Percentiles rank a stretch among this genome's conserved stretches.
These are phyloP conservation scores for Trematomus bernacchii DNA, from an alignment of 2,797 vertebrate genomes.

Conservation along the genomic window DNA sequence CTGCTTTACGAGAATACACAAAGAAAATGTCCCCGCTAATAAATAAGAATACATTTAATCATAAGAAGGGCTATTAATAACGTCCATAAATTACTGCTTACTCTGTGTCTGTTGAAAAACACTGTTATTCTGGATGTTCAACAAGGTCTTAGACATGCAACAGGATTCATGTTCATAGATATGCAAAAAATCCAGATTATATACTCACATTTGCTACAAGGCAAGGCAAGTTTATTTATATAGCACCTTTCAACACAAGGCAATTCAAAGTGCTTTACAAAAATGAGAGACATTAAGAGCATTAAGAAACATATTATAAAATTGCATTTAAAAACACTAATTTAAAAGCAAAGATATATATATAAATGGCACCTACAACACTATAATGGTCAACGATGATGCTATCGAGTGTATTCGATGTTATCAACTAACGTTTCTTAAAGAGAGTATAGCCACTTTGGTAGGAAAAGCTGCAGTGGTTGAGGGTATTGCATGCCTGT, in stretches of 20 bases:
- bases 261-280: too few species aligned
- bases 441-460: conserved; percentile 38
- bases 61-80: neutral
- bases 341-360: too few species aligned
- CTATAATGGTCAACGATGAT: conserved; percentile 1
- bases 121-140: neutral
- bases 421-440: conserved; percentile 18
- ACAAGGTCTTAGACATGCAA: conserved; percentile 10
- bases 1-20: neutral
- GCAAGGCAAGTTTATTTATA: too few species aligned
- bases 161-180: conserved; percentile 14
- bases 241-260: too few species aligned
- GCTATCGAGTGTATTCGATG: conserved; percentile 23
- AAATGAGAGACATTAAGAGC: too few species aligned
- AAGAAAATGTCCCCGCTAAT: neutral
- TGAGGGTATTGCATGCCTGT: conserved; percentile 57
- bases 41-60: conserved; percentile 10
- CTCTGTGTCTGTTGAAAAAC: conserved; percentile 2
- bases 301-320: too few species aligned
- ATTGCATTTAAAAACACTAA: too few species aligned
- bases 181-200: conserved; percentile 14
- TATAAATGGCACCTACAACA: neutral
- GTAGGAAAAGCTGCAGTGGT: conserved; percentile 70
- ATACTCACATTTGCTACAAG: neutral
- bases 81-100: conserved; percentile 8